These are phyloP conservation scores for Halesus radiatus DNA, from an alignment of 1,140 invertebrate genomes.

Conservation along the genomic window DNA sequence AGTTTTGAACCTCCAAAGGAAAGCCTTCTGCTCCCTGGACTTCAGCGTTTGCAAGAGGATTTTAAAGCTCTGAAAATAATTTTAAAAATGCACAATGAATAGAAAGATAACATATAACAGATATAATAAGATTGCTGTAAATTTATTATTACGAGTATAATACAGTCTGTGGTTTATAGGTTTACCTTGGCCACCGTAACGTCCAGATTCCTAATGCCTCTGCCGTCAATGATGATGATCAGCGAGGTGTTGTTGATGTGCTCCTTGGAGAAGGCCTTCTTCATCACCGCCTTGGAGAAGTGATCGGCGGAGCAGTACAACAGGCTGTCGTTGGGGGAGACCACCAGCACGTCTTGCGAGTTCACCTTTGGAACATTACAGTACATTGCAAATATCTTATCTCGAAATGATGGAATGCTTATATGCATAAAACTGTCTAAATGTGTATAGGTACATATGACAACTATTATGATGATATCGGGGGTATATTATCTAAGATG, in stretches of 20 bases:
- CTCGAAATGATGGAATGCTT: no score
- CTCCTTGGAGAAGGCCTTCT: slow-evolving; percentile 60
- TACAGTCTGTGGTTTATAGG: no score
- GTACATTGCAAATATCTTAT: no score
- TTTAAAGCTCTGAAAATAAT: slow-evolving; percentile 60
- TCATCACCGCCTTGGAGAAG: slow-evolving; percentile 52
- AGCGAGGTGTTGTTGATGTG: slow-evolving; percentile 58
- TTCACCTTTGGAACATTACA: slow-evolving; percentile 21
- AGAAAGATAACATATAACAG: neutral
- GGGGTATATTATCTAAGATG: no score
- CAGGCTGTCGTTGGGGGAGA: slow-evolving; percentile 39
- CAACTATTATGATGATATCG: no score
- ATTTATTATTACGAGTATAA: no score
- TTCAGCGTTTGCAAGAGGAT: slow-evolving; percentile 62
- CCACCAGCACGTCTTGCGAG: slow-evolving; percentile 40
- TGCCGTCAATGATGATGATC: slow-evolving; percentile 73
- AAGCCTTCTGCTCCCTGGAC: slow-evolving; percentile 60
- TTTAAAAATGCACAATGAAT: neutral
- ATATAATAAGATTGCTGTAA: no score
- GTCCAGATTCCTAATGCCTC: slow-evolving; percentile 71
- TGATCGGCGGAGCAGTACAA: slow-evolving; percentile 54
- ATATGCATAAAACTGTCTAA: no score
- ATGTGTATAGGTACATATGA: no score
- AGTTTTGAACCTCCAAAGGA: slow-evolving; percentile 63
- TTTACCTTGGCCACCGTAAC: slow-evolving; percentile 72